Evolutionary conservation across 2,113 vertebrate genomes (phyloP).

Genomic region (Albula goreensis): DNA sequence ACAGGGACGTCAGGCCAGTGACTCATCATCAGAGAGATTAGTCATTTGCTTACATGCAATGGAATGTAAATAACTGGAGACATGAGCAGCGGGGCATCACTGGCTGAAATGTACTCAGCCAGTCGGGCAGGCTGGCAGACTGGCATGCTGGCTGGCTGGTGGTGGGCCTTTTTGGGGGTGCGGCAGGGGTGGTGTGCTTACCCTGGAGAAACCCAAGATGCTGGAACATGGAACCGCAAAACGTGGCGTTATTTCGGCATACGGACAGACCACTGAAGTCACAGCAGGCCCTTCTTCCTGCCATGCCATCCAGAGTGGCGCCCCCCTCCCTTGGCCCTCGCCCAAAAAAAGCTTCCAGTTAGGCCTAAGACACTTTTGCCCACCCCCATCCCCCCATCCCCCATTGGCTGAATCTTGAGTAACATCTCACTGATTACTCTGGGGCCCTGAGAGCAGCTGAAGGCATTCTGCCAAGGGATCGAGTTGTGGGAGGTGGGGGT

Average conservation of each 20-base stretch:
- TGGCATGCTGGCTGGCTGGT: too few species aligned
- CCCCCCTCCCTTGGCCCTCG: too few species aligned
- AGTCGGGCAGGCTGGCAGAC: background rate
- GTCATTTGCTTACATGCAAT: constrained; percentile 43
- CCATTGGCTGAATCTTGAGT: background rate
- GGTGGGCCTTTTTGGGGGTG: background rate
- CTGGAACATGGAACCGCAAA: background rate
- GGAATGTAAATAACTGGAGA: constrained; percentile 50
- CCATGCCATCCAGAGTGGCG: background rate
- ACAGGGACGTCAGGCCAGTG: constrained; percentile 50
- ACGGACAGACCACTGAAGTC: background rate
- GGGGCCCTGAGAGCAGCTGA: background rate
- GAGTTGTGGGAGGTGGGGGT: background rate
- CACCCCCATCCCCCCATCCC: background rate
- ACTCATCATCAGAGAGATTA: constrained; percentile 38
- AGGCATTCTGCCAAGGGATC: background rate
- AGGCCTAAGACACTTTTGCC: background rate
- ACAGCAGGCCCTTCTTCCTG: background rate
- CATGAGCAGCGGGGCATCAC: constrained; percentile 41
- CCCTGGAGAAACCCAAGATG: background rate
- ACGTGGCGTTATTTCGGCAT: background rate
- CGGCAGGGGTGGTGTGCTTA: too few species aligned
- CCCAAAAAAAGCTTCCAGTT: background rate
- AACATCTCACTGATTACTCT: background rate
- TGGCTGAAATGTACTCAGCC: constrained; percentile 13